Conservation (phyloP, 2,113 vertebrate genomes). For the Neofelis nebulosa region DNA sequence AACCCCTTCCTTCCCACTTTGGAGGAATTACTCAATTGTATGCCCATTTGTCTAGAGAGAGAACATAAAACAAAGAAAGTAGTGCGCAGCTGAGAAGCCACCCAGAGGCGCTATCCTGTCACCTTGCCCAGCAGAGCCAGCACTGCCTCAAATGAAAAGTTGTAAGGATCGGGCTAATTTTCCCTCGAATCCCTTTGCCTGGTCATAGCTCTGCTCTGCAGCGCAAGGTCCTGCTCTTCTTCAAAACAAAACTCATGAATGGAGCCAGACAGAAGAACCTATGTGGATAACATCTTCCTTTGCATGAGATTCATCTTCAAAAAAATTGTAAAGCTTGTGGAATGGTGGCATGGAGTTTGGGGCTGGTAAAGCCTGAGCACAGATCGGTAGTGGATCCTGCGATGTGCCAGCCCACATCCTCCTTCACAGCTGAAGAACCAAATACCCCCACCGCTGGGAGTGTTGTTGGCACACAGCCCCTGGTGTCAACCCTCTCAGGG, state of each 20-base stretch:
- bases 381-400: not conserved
- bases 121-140: not conserved
- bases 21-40: not conserved
- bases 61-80: not conserved
- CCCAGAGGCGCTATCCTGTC: not conserved
- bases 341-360: not conserved
- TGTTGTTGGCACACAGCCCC: not conserved
- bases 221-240: not conserved
- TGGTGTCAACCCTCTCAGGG: not conserved
- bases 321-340: not conserved
- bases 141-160: not conserved
- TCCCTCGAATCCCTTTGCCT: not conserved
- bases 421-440: not conserved
- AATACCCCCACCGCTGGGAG: not conserved
- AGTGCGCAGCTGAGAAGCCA: fast-evolving
- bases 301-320: not conserved
- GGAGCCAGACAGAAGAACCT: not conserved
- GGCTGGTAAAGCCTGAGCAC: not conserved
- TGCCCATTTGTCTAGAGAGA: not conserved
- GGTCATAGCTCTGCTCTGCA: not conserved
- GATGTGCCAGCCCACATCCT: not conserved
- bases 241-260: not conserved
- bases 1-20: not conserved
- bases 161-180: not conserved
- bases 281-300: not conserved